phyloP scores from a whole-genome alignment of 2,797 vertebrate genomes.

The Neostethus bicornis region DNA sequence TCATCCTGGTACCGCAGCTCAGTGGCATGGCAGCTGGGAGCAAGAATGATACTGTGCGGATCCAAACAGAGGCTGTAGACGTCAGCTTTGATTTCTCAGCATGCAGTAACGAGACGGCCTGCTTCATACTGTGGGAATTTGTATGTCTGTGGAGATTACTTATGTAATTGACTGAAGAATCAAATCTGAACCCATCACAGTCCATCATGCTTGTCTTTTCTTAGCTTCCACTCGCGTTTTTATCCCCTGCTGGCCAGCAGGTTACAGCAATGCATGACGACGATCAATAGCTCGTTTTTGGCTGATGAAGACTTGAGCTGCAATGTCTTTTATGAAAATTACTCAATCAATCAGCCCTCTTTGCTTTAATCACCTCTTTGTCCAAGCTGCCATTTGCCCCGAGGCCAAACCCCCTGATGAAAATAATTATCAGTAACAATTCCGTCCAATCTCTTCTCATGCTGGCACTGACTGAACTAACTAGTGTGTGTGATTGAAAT shows the following conservation, averaged over 20 bases:
- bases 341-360: constrained; percentile 48
- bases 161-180: constrained; percentile 56
- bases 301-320: constrained; percentile 33
- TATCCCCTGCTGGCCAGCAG: constrained; percentile 24
- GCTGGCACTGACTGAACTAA: constrained; percentile 35
- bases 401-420: constrained; percentile 34
- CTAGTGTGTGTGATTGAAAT: constrained; percentile 17
- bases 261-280: constrained; percentile 17
- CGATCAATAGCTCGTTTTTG: constrained; percentile 46
- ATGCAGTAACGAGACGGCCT: constrained; percentile 50
- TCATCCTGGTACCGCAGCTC: constrained; percentile 32
- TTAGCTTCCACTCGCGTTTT: constrained; percentile 6
- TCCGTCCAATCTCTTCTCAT: constrained; percentile 34
- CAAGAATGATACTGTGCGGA: constrained; percentile 17
- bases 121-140: constrained; percentile 52
- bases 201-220: constrained; percentile 44
- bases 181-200: constrained; percentile 35
- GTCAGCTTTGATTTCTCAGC: constrained; percentile 54
- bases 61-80: constrained; percentile 23
- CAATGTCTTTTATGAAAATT: constrained; percentile 61
- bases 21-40: constrained; percentile 26
- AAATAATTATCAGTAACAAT: constrained; percentile 18
- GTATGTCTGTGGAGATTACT: constrained; percentile 41
- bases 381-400: constrained; percentile 36
- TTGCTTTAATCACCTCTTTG: constrained; percentile 59